Base-by-base conservation (phyloP, 2,797 vertebrate genomes). In the Odontamblyopus rebecca region DNA sequence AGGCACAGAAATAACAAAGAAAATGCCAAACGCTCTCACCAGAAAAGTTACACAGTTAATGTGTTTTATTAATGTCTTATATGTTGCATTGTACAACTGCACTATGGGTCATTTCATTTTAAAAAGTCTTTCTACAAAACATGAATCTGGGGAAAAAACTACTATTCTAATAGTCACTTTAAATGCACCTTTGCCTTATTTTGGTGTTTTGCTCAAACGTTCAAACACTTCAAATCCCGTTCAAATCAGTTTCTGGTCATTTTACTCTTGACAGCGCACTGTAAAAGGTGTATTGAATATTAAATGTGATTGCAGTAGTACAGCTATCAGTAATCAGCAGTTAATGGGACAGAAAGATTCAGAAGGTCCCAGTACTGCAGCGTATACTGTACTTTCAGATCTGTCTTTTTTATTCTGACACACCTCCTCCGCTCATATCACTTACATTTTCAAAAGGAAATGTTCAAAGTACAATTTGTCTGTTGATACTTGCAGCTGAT, bases 221-320 rank as follows among this genome's bases (percentile, higher is more conserved):
- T 26, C 9, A 19, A 9, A 35, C 54, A 53, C 41, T 11, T 66
- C 0, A 32, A 76, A 80, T 85, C 70, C 75, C 59, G 23, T 27
- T n/a, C 54, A 82, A 48, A 67, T 59, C 13, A 18, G 16, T 44
- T 78, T 5, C 38, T 27, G 1, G 32, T 61, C 61, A 7, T 72
- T 77, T 53, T 75, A 48, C 50, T 1, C 38, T 30, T 5, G 32
- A 67, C 38, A 3, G 50, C 64, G 23, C 38, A 16, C 15, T 32
- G 69, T 60, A 18, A 51, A 9, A 41, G 12, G 54, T 30, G n/a
- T 7, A 2, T 51, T 64, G 75, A 56, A 77, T 70, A 69, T 12
- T 0, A 30, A 23, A 50, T 68, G 60, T 83, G 78, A 86, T 74
- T 86, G 81, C 62, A 53, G 59, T 48, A n/a, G 41, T 6, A 23